Conservation (phyloP, 2,797 vertebrate species). For the Cossypha dichroa region DNA sequence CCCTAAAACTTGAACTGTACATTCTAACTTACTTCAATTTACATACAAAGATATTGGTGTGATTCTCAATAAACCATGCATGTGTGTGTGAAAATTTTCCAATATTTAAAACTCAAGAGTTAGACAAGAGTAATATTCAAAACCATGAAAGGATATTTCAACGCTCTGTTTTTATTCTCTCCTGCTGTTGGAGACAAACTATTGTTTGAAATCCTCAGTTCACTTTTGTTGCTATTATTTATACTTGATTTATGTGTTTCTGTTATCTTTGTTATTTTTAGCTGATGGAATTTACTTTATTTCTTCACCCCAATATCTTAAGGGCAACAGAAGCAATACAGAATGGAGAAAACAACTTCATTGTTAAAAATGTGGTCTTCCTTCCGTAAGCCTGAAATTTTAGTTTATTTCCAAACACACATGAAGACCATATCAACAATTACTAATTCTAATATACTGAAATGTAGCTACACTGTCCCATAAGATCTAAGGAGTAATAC, state of each 20-base stretch:
- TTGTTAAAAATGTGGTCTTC: background rate
- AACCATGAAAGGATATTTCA: background rate
- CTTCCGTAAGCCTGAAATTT: background rate
- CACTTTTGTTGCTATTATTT: constrained; percentile 24
- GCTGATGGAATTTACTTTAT: constrained; percentile 59
- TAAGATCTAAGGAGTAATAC: background rate
- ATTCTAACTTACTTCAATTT: background rate
- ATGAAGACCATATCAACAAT: background rate
- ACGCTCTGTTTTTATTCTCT: background rate
- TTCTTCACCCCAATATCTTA: constrained; percentile 68
- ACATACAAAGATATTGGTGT: background rate
- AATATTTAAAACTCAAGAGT: background rate
- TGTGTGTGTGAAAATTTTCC: background rate
- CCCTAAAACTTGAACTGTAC: background rate
- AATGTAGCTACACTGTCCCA: background rate
- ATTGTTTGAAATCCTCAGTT: constrained; percentile 15
- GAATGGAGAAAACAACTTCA: background rate
- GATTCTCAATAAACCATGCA: background rate
- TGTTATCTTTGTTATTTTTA: constrained; percentile 65
- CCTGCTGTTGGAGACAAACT: background rate
- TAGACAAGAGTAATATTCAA: background rate
- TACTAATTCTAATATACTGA: background rate
- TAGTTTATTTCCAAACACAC: background rate
- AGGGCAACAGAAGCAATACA: constrained; percentile 48
- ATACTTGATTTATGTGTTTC: constrained; percentile 65